A percentile compares a stretch with the other conserved stretches of the same genome.
Conservation (phyloP, 2,113 vertebrate genomes). For the Strix uralensis region DNA sequence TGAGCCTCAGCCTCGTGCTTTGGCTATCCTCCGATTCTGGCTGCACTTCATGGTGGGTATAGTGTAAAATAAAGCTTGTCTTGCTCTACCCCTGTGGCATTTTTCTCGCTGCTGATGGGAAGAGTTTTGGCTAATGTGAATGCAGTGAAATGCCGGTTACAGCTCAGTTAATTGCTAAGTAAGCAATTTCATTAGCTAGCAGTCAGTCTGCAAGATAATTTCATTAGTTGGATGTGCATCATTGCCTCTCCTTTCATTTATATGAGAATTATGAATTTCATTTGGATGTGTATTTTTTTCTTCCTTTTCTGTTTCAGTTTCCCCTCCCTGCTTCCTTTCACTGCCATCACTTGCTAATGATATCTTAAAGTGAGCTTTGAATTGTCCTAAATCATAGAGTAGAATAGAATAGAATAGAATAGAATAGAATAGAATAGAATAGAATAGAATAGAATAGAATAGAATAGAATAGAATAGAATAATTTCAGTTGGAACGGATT, state of each 20-base stretch:
- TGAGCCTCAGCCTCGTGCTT: neutral
- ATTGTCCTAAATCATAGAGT: neutral
- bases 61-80: neutral
- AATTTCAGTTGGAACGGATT: neutral
- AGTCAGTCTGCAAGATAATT: slow-evolving; percentile 15
- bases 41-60: neutral
- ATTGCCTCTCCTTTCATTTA: slow-evolving; percentile 14
- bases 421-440: neutral
- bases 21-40: neutral
- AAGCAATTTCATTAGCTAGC: slow-evolving; percentile 40
- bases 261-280: neutral
- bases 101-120: neutral
- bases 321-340: neutral
- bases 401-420: neutral
- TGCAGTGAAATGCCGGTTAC: neutral
- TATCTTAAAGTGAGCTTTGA: neutral
- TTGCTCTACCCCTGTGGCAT: neutral
- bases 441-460: neutral
- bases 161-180: slow-evolving; percentile 19
- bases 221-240: neutral
- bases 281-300: neutral
- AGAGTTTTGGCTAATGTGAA: neutral
- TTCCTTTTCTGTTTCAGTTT: neutral
- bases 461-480: neutral
- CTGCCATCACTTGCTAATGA: neutral